Conservation (phyloP, 2,888 invertebrate species). For the Myopa tessellatipennis region DNA sequence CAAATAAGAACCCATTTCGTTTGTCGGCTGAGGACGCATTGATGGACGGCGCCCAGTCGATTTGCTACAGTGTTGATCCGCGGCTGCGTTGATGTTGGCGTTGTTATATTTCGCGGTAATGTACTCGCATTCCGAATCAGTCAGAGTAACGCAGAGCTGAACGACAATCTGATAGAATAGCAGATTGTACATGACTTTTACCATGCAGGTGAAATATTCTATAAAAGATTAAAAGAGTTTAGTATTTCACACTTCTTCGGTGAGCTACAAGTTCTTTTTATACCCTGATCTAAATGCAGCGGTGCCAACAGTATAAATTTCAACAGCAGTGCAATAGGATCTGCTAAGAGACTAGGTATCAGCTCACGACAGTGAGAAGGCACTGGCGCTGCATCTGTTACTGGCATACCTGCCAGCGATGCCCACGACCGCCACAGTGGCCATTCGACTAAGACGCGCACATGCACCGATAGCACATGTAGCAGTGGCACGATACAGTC, state of each 20-base stretch:
- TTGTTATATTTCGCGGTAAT: slow-evolving; percentile 63
- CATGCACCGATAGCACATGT: slow-evolving; percentile 88
- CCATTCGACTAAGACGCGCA: slow-evolving; percentile 76
- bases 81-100: slow-evolving; percentile 38
- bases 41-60: slow-evolving; percentile 49
- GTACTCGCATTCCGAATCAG: slow-evolving; percentile 74
- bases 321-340: slow-evolving; percentile 86
- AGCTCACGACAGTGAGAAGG: slow-evolving; percentile 66
- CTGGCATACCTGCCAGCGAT: slow-evolving; percentile 65
- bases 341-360: slow-evolving; percentile 87
- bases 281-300: slow-evolving; percentile 86
- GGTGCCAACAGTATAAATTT: slow-evolving; percentile 90
- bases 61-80: slow-evolving; percentile 1
- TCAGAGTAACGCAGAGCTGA: slow-evolving; percentile 79
- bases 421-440: slow-evolving; percentile 71
- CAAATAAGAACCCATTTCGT: slow-evolving; percentile 53
- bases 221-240: slow-evolving; percentile 58
- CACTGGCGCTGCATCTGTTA: slow-evolving; percentile 61
- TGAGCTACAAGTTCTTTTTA: slow-evolving; percentile 46
- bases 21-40: background rate
- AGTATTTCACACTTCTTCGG: background rate
- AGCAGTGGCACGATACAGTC: slow-evolving; percentile 89
- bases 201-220: slow-evolving; percentile 91
- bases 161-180: slow-evolving; percentile 89
- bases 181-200: slow-evolving; percentile 88